Evolutionary conservation across 1,140 invertebrate genomes (phyloP).

Genomic region (Idris sp.): DNA sequence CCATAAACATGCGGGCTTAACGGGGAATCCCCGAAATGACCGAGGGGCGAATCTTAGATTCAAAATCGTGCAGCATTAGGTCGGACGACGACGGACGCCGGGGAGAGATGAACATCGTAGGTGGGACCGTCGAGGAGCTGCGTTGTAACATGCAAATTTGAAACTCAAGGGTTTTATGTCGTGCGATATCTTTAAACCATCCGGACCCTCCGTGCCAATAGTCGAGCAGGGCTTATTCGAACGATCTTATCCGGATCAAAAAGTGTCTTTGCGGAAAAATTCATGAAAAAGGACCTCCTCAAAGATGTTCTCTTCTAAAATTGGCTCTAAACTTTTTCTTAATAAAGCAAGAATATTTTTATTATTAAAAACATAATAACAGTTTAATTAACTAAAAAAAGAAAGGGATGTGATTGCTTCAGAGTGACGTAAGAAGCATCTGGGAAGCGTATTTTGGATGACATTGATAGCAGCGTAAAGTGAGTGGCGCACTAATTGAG

Average conservation of each 20-base stretch:
- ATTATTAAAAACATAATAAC: too few relatives aligned
- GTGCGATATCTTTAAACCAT: slow-evolving; percentile 76
- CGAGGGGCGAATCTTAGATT: slow-evolving; percentile 74
- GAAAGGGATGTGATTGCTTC: too few relatives aligned
- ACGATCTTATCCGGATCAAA: slow-evolving; percentile 70
- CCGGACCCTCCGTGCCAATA: slow-evolving; percentile 63
- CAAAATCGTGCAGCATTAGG: slow-evolving; percentile 72
- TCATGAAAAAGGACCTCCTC: slow-evolving; percentile 52
- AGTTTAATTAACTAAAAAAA: too few relatives aligned
- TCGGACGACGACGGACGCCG: slow-evolving; percentile 61
- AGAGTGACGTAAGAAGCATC: slow-evolving; percentile 38
- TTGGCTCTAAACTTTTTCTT: too few relatives aligned
- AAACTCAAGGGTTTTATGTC: slow-evolving; percentile 79
- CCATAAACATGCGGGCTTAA: slow-evolving; percentile 75
- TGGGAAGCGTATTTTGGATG: slow-evolving; percentile 59
- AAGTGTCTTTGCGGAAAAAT: slow-evolving; percentile 66
- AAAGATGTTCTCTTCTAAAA: too few relatives aligned
- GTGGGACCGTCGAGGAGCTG: slow-evolving; percentile 58
- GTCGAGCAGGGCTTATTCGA: slow-evolving; percentile 62
- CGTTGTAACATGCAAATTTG: slow-evolving; percentile 79
- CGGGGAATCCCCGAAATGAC: slow-evolving; percentile 70
- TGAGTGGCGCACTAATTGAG: slow-evolving; percentile 73
- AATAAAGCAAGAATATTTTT: too few relatives aligned
- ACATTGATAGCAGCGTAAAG: slow-evolving; percentile 69
- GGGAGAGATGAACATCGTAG: slow-evolving; percentile 56